phyloP scores from a whole-genome alignment of 1,140 invertebrate genomes.

The Ctenoplectra terminalis region DNA sequence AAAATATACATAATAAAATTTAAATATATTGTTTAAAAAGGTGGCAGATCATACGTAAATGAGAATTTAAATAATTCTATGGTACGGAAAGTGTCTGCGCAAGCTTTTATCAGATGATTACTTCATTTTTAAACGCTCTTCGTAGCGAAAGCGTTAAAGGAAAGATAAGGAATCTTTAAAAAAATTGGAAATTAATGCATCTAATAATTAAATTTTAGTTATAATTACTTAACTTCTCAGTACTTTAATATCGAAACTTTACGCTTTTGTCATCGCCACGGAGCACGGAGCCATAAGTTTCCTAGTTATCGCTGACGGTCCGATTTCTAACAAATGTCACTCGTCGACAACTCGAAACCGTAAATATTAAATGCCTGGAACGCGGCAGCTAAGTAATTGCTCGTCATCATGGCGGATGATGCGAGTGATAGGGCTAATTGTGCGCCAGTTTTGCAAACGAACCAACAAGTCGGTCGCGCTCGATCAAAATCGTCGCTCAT shows the following conservation, averaged over 20 bases:
- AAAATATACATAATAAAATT: too few species aligned
- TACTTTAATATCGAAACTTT: neutral
- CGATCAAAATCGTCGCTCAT: constrained; percentile 50
- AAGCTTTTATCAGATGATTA: too few species aligned
- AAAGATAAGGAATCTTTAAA: too few species aligned
- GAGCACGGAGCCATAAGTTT: neutral
- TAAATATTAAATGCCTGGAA: neutral
- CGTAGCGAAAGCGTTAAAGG: too few species aligned
- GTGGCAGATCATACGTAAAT: too few species aligned
- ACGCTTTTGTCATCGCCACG: neutral
- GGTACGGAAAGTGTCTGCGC: too few species aligned
- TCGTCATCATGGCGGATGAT: neutral
- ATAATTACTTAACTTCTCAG: too few species aligned
- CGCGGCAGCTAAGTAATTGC: constrained; percentile 13
- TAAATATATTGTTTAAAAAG: too few species aligned
- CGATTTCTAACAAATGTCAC: neutral
- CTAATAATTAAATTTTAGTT: too few species aligned
- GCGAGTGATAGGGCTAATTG: neutral
- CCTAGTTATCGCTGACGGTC: neutral
- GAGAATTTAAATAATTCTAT: too few species aligned
- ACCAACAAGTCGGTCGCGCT: neutral
- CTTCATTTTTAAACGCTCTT: too few species aligned
- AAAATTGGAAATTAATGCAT: too few species aligned
- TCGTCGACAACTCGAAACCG: neutral
- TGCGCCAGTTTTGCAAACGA: constrained; percentile 9